Base-by-base conservation (phyloP, 2,113 vertebrate genomes). In the Heterocephalus glaber region DNA sequence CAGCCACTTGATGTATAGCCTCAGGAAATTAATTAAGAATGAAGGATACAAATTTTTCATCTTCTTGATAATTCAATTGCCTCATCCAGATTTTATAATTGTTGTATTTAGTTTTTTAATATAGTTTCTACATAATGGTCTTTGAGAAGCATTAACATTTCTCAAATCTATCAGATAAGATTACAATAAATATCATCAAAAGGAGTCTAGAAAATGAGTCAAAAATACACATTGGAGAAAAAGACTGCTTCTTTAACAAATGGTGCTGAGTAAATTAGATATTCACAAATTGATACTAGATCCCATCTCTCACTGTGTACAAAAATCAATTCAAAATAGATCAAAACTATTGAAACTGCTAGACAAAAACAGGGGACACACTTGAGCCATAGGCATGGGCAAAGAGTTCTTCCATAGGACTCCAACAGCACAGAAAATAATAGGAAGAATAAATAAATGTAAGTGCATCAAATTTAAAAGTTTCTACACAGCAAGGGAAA, bases 131-230 rank as follows among this genome's bases (percentile, higher is more conserved):
- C n/a, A 86, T 92, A 95, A 63, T 90, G 77, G 44, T 26, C n/a
- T 87, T 77, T 86, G n/a, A 72, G 86, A 83, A 92, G 5, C 33
- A 61, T 72, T 77, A 72, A 93, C 16, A n/a, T 70, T 96, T 93
- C n/a, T 79, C 9, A 14, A 83, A 72, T 72, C 2, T 58, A 35
- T 86, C 66, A 70, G 24, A 81, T 61, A 33, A 87, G 9, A 86
- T 76, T 89, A 92, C 24, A 19, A 28, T 56, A 85, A 89, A 68
- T 7, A 60, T 44, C 22, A 52, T 72, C 28, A 80, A 80, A 94
- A 93, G 8, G 20, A 63, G 22, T 92, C 82, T 83, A 81, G 12
- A 26, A 76, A 47, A 76, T 41, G 14, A 47, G 13, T 13, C 41
- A 49, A 49, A 76, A 76, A 30, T 8, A 47, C 30, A 22, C 41